These are phyloP conservation scores for Rhincodon typus DNA, from an alignment of 2,797 vertebrate species.

Conservation along the genomic window DNA sequence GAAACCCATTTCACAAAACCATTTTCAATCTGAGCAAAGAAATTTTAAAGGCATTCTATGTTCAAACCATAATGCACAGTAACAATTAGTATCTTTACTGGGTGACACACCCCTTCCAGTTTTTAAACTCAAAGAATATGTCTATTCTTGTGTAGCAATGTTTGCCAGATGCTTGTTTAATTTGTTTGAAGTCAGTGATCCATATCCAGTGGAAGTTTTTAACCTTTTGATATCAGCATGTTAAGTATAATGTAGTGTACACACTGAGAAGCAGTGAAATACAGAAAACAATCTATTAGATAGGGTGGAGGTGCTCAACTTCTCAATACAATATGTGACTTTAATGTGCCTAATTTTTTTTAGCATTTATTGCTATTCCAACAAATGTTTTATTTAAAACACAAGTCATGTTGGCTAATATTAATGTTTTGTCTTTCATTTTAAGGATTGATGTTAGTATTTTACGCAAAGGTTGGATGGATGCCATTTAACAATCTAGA, in stretches of 20 bases:
- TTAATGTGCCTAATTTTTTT: background rate
- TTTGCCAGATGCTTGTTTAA: slow-evolving; percentile 1
- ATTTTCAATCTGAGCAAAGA: background rate
- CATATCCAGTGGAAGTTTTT: background rate
- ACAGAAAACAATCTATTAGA: background rate
- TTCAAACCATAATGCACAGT: background rate
- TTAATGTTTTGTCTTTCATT: too few relatives aligned
- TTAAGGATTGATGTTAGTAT: background rate
- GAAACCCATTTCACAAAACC: background rate
- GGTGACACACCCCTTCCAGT: background rate
- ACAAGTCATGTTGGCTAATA: background rate
- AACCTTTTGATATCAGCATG: background rate
- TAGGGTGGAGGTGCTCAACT: background rate
- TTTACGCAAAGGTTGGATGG: background rate
- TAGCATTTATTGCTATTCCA: background rate
- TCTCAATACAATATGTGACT: background rate
- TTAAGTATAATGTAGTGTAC: background rate
- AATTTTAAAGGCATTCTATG: background rate
- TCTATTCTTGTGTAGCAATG: background rate
- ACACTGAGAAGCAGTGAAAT: background rate
- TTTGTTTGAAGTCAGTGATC: background rate
- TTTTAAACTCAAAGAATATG: background rate
- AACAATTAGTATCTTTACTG: background rate
- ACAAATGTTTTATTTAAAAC: background rate
- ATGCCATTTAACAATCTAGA: background rate